phyloP scores from a whole-genome alignment of 64 coral and sea anemone genomes.

The Stichodactyla mertensii region DNA sequence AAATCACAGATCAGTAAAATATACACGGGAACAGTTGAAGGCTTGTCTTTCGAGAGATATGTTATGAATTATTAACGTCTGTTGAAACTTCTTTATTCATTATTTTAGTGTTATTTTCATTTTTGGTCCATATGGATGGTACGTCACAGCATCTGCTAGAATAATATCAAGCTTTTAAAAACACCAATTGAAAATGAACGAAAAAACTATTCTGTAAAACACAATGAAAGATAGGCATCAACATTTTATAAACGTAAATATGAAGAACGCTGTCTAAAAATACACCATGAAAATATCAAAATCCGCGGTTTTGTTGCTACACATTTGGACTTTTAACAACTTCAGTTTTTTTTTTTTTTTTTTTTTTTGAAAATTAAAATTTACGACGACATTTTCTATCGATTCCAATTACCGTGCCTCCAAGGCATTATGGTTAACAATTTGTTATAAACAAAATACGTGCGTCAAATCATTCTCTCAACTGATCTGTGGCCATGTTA shows the following conservation, averaged over 20 bases:
- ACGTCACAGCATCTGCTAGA: not conserved
- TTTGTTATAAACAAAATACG: not conserved
- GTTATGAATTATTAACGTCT: not conserved
- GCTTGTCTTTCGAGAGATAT: not conserved
- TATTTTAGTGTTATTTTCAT: not conserved
- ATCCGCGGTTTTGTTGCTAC: no score
- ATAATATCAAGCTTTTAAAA: not conserved
- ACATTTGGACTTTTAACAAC: no score
- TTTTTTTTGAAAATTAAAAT: no score
- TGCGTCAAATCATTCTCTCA: not conserved
- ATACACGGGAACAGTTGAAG: not conserved
- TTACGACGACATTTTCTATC: no score
- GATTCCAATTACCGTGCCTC: not conserved
- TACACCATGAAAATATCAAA: no score
- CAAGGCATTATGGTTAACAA: not conserved
- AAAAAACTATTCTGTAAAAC: not conserved
- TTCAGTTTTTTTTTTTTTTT: no score
- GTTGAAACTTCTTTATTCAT: no score
- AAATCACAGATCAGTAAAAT: no score
- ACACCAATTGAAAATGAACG: not conserved
- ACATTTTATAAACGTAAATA: not conserved
- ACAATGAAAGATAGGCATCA: not conserved
- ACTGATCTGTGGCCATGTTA: not conserved
- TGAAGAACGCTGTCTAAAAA: not conserved
- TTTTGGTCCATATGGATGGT: not conserved